Conservation (phyloP, 2,888 invertebrate genomes). For the Dryocosmus kuriphilus region DNA sequence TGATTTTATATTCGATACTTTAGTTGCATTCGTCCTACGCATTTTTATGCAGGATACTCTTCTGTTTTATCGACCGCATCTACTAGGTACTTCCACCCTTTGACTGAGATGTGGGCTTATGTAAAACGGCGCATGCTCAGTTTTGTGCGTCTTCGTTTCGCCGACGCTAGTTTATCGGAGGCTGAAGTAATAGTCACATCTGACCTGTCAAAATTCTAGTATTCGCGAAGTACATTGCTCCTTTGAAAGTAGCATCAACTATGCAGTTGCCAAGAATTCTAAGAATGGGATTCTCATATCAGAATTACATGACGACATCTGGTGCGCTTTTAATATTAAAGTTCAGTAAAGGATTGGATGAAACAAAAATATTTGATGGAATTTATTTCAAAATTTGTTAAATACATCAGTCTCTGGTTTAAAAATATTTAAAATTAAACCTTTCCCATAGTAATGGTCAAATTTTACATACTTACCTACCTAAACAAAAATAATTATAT, state of each 20-base stretch:
- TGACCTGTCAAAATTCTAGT: conserved; percentile 50
- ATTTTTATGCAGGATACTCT: conserved; percentile 27
- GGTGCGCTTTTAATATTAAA: not conserved
- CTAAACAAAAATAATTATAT: not conserved
- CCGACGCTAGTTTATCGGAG: conserved; percentile 76
- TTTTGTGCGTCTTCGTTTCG: conserved; percentile 60
- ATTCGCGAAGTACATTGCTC: not conserved
- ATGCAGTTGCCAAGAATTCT: not conserved
- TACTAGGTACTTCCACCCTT: conserved; percentile 55
- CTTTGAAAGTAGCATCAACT: not conserved
- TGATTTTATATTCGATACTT: not conserved
- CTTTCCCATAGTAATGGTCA: not conserved
- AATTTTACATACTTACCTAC: not conserved
- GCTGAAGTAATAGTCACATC: conserved; percentile 73
- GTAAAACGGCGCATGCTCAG: conserved; percentile 69
- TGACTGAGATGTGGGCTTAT: conserved; percentile 27
- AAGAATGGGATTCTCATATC: not conserved
- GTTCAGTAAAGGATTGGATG: not conserved
- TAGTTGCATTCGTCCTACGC: not conserved
- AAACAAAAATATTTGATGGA: not conserved
- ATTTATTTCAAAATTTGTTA: not conserved
- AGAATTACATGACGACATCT: not conserved
- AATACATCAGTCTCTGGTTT: not conserved
- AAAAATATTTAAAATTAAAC: not conserved
- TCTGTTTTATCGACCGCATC: conserved; percentile 73